Base-by-base conservation (phyloP, 2,797 vertebrate genomes). In the Sebastolobus altivelis region DNA sequence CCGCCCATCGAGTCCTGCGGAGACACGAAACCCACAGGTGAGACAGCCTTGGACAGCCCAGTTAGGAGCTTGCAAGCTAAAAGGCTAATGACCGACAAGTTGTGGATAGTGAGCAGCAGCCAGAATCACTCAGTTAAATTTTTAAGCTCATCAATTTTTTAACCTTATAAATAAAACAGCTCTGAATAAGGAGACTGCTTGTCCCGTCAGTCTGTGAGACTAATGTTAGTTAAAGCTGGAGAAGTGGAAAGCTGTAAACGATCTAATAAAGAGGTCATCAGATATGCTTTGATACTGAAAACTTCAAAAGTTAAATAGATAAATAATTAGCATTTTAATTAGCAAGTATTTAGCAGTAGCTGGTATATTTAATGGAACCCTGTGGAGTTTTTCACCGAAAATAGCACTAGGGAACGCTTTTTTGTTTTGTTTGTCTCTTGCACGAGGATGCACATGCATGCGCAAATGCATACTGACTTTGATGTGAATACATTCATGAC, bases 1-100 rank as follows among this genome's bases (percentile, higher is more conserved):
- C 98, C 98, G 84, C 97, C 98, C 95, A 97, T 98, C 68, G 98
- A 96, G 93, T 99, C 98, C 99, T 99, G 95, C 1, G 63, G 52
- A 85, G 65, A 88, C 74, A 84, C 9, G 62, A 61, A 56, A 63
- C 12, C 37, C 20, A 49, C 33, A 78, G 37, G 72, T 52, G 46
- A n/a, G 14, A 58, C 7, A 22, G 25, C 8, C 16, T 29, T 4
- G 0, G 12, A 55, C 27, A 75, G 38, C 12, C 8, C 6, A 37
- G 12, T 2, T 5, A 16, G n/a, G 20, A 43, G 49, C 14, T 5
- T 55, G 13, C 1, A 8, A 25, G 49, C 5, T 7, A 16, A 58
- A 27, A 49, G 29, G 38, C 12, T 72, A 7, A 49, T 68, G 29
- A 16, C 11, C 49, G 3, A 8, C 3, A 55, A 61, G 25, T 6